These are phyloP conservation scores for Trichosurus vulpecula DNA, from an alignment of 2,797 vertebrate species.

Conservation along the genomic window DNA sequence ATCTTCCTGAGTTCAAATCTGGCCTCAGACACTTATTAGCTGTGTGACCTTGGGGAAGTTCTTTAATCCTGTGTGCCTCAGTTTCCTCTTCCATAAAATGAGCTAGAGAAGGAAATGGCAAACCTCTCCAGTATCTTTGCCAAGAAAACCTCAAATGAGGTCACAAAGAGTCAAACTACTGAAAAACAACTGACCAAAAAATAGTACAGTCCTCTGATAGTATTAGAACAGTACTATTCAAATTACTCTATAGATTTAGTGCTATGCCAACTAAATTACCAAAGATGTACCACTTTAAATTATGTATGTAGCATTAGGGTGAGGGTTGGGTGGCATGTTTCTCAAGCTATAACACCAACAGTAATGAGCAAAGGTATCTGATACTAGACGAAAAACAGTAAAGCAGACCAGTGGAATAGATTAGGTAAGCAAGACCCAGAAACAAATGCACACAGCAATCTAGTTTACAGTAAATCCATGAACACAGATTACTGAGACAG, in stretches of 20 bases:
- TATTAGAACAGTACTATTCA: background rate
- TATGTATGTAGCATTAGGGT: background rate
- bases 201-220: background rate
- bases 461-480: background rate
- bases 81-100: background rate
- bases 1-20: too few species aligned
- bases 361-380: background rate
- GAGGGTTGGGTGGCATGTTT: background rate
- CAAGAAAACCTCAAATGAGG: background rate
- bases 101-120: background rate
- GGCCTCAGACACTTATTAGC: too few species aligned
- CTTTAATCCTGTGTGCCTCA: background rate
- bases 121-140: background rate
- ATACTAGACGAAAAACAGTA: background rate
- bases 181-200: background rate
- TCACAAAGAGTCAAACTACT: background rate
- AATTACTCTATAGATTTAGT: background rate
- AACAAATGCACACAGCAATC: background rate
- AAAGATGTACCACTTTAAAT: background rate
- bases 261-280: background rate
- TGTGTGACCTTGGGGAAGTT: background rate
- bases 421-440: background rate
- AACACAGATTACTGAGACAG: background rate
- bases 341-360: background rate
- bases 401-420: background rate